These are phyloP conservation scores for Myxocyprinus asiaticus DNA, from an alignment of 2,113 vertebrate species.

Conservation along the genomic window DNA sequence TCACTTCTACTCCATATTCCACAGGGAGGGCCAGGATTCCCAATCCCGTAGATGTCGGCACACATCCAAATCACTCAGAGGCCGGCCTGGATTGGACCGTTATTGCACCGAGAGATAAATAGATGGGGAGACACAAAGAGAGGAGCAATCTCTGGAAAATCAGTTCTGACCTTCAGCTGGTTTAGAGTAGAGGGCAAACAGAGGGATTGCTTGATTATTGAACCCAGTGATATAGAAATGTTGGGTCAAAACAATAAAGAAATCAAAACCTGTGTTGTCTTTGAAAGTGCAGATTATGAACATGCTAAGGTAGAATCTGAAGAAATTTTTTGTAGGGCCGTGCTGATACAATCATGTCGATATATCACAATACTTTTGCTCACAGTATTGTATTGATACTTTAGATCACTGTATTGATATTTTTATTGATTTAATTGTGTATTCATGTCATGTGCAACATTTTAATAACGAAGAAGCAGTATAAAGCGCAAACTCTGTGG, in stretches of 20 bases:
- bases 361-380: too few relatives aligned
- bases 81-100: slow-evolving; percentile 9
- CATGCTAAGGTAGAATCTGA: too few relatives aligned
- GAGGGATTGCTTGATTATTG: slow-evolving; percentile 36
- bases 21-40: slow-evolving; percentile 30
- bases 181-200: slow-evolving; percentile 28
- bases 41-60: slow-evolving; percentile 46
- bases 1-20: slow-evolving; percentile 22
- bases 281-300: too few relatives aligned
- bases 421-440: too few relatives aligned
- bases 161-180: slow-evolving; percentile 41
- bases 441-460: too few relatives aligned
- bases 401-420: too few relatives aligned
- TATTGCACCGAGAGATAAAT: slow-evolving; percentile 25
- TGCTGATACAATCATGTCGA: too few relatives aligned
- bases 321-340: too few relatives aligned
- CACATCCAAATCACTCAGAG: slow-evolving; percentile 40
- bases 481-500: too few relatives aligned
- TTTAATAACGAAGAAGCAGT: too few relatives aligned
- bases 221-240: neutral
- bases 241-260: neutral
- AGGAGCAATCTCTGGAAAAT: slow-evolving; percentile 29
- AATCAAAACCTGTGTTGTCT: too few relatives aligned
- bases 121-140: neutral
- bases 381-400: too few relatives aligned